Conservation (phyloP, 2,113 vertebrate genomes). For the Bucco capensis region DNA sequence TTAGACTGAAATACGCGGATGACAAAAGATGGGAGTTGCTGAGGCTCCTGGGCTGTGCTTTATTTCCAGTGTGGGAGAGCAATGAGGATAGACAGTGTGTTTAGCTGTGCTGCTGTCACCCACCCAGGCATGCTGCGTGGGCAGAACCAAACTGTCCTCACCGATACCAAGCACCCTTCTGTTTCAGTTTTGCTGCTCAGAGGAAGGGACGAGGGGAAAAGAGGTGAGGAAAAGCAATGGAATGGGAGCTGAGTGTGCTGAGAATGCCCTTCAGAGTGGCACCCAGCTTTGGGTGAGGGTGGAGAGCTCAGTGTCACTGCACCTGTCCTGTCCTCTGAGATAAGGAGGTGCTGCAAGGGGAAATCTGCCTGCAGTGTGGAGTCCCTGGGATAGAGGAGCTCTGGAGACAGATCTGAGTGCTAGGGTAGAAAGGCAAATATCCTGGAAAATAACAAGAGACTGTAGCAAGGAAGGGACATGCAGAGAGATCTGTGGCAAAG, state of each 20-base stretch:
- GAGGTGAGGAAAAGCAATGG: neutral
- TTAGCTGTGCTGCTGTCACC: neutral
- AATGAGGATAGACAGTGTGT: neutral
- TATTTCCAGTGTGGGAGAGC: neutral
- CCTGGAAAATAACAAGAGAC: neutral
- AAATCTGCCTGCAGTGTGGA: neutral
- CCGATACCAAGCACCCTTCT: neutral
- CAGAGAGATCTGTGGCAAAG: neutral
- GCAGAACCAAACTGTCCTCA: neutral
- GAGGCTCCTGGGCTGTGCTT: accelerated
- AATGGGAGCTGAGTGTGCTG: neutral
- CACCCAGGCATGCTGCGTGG: neutral
- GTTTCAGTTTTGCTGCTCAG: neutral
- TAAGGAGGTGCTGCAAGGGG: neutral
- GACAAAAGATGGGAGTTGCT: neutral
- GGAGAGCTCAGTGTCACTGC: neutral
- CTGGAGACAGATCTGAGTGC: neutral
- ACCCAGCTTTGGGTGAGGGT: neutral
- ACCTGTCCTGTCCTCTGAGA: neutral
- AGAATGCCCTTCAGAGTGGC: neutral
- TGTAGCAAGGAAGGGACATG: neutral
- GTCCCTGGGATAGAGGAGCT: neutral
- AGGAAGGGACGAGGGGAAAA: neutral
- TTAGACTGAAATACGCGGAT: neutral
- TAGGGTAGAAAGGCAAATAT: neutral